Evolutionary conservation across 2,888 invertebrate species (phyloP), one percentile per base, ranked within the genome.

Genomic region (Lasioglossum leucozonium): DNA sequence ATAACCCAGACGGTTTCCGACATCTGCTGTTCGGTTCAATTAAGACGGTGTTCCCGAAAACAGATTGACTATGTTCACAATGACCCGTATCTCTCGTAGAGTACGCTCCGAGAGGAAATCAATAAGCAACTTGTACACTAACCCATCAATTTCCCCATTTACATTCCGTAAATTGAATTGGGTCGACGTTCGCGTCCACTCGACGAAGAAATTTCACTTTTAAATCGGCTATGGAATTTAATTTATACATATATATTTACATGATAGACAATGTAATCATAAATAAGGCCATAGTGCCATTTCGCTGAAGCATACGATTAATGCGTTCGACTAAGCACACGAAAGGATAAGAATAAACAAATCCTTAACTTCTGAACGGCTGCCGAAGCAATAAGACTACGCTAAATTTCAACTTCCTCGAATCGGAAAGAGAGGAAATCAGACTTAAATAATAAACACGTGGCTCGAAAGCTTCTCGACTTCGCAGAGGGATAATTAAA

Each of bases 1-100:
- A 77, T 69, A 81, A 67, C 30, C 55, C n/a, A 40, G 58, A 67
- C 69, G 13, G 55, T 8, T 72, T n/a, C 42, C 40, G 18, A 40
- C n/a, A 34, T n/a, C 30, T 30, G 18, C 30, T 44, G 42, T 47
- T 22, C 18, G 55, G n/a, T 72, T 30, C 55, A 42, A 80, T 79
- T 62, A 22, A 47, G n/a, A 40, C 47, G 2, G 22, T 47, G 74
- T 10, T 26, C 44, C 22, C n/a, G 18, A 79, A 51, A 77, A 18
- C 11, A 34, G 16, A 65, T 55, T 30, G 44, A 26, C 40, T 18
- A 34, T 37, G 18, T 5, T 34, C 22, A 8, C 18, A 0, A 22
- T 51, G 4, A 18, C 44, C 16, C 51, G 8, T 58, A 58, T 26
- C 26, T 26, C 26, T 13, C 11, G 11, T 26, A 26, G 5, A 13